phyloP scores from a whole-genome alignment of 2,113 vertebrate genomes.

The Crotalus helleri region DNA sequence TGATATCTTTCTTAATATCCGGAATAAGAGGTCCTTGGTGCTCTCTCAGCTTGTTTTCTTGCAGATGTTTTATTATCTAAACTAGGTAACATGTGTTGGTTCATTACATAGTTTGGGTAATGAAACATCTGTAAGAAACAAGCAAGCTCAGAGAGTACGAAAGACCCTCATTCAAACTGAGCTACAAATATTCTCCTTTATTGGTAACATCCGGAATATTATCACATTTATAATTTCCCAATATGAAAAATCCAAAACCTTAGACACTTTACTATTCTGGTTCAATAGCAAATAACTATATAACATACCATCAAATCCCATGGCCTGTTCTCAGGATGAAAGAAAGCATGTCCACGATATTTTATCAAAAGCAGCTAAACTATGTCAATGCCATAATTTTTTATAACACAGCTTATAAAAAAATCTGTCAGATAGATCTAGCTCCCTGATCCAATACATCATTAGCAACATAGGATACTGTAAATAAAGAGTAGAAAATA shows the following conservation, averaged over 20 bases:
- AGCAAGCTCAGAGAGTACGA: background rate
- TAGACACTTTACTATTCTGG: background rate
- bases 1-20: background rate
- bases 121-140: background rate
- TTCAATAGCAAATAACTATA: background rate
- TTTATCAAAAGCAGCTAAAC: background rate
- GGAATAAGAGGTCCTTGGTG: background rate
- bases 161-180: background rate
- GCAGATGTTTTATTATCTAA: background rate
- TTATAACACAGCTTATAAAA: background rate
- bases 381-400: background rate
- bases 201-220: background rate
- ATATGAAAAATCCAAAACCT: background rate
- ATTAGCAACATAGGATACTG: background rate
- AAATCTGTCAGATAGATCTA: background rate
- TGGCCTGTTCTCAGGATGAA: background rate
- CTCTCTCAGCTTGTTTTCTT: background rate
- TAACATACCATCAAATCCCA: background rate
- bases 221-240: background rate
- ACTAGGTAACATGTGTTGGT: background rate
- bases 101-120: background rate
- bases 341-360: background rate
- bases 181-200: background rate
- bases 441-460: background rate
- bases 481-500: background rate